Conservation (phyloP, 2,113 vertebrate species). For the Octodon degus region DNA sequence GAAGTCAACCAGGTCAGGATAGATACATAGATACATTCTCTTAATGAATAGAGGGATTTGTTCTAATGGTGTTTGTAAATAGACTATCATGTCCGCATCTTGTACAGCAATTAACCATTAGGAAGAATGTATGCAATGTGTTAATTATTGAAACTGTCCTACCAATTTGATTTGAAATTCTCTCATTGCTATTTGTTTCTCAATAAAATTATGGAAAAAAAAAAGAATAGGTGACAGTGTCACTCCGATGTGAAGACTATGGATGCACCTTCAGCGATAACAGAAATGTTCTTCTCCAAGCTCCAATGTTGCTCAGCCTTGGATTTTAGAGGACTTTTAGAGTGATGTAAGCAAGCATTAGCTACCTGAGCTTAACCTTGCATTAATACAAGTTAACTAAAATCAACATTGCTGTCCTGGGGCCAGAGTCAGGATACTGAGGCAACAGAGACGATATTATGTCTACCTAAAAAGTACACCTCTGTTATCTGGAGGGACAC, state of each 20-base stretch:
- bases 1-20: too few species aligned
- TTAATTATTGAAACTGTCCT: too few species aligned
- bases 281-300: background rate
- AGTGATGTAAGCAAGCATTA: background rate
- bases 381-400: background rate
- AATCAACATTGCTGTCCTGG: background rate
- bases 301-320: background rate
- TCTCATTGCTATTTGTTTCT: too few species aligned
- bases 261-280: background rate
- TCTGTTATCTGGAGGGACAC: background rate
- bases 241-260: too few species aligned
- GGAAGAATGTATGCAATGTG: too few species aligned
- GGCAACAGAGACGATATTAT: background rate
- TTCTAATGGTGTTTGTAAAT: too few species aligned
- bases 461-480: background rate
- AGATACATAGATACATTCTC: too few species aligned
- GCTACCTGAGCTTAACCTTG: background rate
- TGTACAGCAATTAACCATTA: too few species aligned
- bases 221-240: rapidly evolving
- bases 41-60: too few species aligned
- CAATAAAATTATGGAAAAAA: too few species aligned
- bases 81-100: too few species aligned
- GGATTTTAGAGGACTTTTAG: background rate
- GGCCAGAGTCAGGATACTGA: background rate
- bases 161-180: too few species aligned